These are phyloP conservation scores for Toxostoma redivivum DNA, from an alignment of 2,113 vertebrate genomes.

Conservation along the genomic window DNA sequence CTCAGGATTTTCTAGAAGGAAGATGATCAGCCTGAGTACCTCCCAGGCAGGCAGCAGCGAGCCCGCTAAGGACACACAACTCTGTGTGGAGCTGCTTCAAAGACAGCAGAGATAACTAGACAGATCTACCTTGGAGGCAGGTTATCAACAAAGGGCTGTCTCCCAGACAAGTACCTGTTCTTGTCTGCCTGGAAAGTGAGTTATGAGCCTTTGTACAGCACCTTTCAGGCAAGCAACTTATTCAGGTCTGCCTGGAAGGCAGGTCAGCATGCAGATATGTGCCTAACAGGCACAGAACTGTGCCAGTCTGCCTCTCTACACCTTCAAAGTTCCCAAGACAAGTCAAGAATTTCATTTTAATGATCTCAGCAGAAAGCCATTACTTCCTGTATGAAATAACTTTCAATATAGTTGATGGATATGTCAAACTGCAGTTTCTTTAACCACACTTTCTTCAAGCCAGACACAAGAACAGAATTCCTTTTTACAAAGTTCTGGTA, in stretches of 20 bases:
- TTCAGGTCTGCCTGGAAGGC: constrained; percentile 6
- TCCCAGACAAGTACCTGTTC: constrained; percentile 50
- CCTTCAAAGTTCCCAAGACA: constrained; percentile 30
- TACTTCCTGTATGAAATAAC: constrained; percentile 43
- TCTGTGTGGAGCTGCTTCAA: constrained; percentile 62
- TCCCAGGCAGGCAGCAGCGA: constrained; percentile 50
- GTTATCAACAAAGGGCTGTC: constrained; percentile 51
- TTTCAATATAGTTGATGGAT: neutral
- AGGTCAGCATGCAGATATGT: constrained; percentile 26
- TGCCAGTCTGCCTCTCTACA: neutral
- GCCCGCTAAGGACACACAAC: constrained; percentile 28
- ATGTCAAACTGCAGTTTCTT: constrained; percentile 15
- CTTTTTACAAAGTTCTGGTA: neutral
- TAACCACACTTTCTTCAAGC: neutral
- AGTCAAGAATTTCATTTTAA: constrained; percentile 46
- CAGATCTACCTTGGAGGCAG: constrained; percentile 67
- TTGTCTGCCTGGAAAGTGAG: constrained; percentile 54
- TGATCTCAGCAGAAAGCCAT: constrained; percentile 46
- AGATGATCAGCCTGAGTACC: constrained; percentile 32
- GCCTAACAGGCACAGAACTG: constrained; percentile 6
- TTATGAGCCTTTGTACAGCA: constrained; percentile 13
- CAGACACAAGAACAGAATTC: neutral
- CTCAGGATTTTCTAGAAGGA: constrained; percentile 33
- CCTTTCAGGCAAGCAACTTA: constrained; percentile 18
- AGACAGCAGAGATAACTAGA: constrained; percentile 68